phyloP scores from a whole-genome alignment of 2,888 invertebrate species.

The Sphaerophoria rueppellii region DNA sequence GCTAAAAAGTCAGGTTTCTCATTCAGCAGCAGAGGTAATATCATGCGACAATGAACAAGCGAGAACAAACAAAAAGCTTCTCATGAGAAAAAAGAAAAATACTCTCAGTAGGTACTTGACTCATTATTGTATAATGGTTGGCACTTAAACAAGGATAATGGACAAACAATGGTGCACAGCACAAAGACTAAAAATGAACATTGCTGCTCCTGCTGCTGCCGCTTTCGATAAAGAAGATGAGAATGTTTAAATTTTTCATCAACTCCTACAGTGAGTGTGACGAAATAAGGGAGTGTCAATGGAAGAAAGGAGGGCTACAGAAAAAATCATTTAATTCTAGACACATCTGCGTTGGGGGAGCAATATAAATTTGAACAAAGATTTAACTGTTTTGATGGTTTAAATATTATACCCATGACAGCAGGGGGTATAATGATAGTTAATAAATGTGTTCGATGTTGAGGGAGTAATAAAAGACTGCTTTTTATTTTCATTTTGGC shows the following conservation, averaged over 20 bases:
- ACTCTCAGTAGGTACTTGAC: background rate
- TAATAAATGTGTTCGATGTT: background rate
- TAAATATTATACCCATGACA: background rate
- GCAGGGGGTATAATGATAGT: background rate
- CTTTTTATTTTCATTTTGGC: too few species aligned
- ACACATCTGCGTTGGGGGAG: constrained; percentile 2
- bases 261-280: constrained; percentile 1
- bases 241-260: constrained; percentile 3
- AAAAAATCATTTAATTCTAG: constrained; percentile 7
- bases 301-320: background rate
- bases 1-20: constrained; percentile 19
- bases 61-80: constrained; percentile 3
- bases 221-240: background rate
- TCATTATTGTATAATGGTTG: constrained; percentile 46
- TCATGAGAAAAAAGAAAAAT: background rate
- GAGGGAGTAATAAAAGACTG: too few species aligned
- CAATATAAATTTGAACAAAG: constrained; percentile 15
- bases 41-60: background rate
- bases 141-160: constrained; percentile 62
- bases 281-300: background rate
- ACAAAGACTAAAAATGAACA: constrained; percentile 25
- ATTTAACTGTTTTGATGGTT: constrained; percentile 24
- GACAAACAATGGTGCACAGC: constrained; percentile 11
- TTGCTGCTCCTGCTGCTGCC: background rate
- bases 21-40: background rate